These are phyloP conservation scores for Dyspetes luteomarginatus DNA, from an alignment of 2,888 invertebrate species.

Conservation along the genomic window DNA sequence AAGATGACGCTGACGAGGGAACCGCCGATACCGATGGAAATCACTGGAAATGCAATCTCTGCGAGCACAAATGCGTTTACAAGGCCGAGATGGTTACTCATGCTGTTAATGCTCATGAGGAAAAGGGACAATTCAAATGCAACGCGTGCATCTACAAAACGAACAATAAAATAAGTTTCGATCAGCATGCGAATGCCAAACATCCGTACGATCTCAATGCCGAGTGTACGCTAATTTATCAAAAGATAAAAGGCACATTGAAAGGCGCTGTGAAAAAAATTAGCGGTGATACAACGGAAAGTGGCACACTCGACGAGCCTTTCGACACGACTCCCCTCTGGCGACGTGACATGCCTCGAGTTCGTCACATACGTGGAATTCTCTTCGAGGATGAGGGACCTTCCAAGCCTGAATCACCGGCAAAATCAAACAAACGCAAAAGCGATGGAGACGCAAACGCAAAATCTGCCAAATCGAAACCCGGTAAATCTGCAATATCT, in stretches of 20 bases:
- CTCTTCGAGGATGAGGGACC: slow-evolving; percentile 85
- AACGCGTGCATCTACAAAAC: slow-evolving; percentile 87
- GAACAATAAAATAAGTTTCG: slow-evolving; percentile 85
- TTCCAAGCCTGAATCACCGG: slow-evolving; percentile 75
- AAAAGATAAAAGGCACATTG: slow-evolving; percentile 82
- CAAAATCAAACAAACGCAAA: slow-evolving; percentile 71
- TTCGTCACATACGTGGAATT: slow-evolving; percentile 87
- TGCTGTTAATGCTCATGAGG: slow-evolving; percentile 86
- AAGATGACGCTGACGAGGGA: slow-evolving; percentile 76
- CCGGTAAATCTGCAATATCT: slow-evolving; percentile 68
- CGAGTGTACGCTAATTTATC: slow-evolving; percentile 83
- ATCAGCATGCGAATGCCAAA: slow-evolving; percentile 86
- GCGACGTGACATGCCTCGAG: slow-evolving; percentile 85
- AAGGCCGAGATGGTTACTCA: slow-evolving; percentile 87
- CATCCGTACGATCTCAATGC: slow-evolving; percentile 84
- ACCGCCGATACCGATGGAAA: slow-evolving; percentile 84
- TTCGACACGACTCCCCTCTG: slow-evolving; percentile 87
- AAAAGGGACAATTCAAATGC: slow-evolving; percentile 89
- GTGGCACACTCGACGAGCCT: slow-evolving; percentile 74
- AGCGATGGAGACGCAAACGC: slow-evolving; percentile 69
- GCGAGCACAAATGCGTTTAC: slow-evolving; percentile 86
- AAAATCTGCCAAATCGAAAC: slow-evolving; percentile 72
- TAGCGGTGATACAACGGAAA: slow-evolving; percentile 74
- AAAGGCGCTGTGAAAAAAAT: slow-evolving; percentile 76
- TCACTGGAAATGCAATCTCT: slow-evolving; percentile 89